Conservation (phyloP, 2,113 vertebrate species). For the Zosterops borbonicus region DNA sequence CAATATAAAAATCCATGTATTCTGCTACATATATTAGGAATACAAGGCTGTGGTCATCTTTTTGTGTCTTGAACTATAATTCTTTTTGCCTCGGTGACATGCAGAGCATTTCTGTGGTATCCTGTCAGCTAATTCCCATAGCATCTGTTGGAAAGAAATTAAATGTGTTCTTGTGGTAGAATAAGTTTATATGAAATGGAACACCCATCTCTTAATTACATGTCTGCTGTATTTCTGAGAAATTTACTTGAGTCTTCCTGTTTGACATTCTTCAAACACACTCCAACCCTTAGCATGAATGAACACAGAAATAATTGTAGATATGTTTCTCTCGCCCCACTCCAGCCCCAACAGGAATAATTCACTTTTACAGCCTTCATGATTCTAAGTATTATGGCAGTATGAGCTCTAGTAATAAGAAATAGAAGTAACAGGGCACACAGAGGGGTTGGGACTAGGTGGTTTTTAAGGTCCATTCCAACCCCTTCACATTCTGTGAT, state of each 20-base stretch:
- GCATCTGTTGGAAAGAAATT: neutral
- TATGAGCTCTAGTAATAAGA: neutral
- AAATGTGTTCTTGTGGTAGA: neutral
- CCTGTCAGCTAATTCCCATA: neutral
- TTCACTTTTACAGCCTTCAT: neutral
- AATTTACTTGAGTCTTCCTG: neutral
- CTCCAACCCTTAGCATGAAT: neutral
- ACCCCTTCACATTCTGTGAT: neutral
- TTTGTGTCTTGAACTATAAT: neutral
- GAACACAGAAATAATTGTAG: neutral
- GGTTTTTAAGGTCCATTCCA: neutral
- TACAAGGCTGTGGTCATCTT: neutral
- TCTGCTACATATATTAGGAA: fast-evolving
- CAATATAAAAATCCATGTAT: neutral
- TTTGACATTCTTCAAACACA: neutral
- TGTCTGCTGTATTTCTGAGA: neutral
- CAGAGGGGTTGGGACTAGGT: fast-evolving
- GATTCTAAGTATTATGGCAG: neutral
- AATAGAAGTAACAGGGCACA: neutral
- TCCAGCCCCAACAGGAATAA: neutral
- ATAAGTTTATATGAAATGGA: neutral
- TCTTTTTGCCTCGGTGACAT: neutral
- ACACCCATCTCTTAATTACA: neutral
- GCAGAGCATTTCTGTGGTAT: neutral
- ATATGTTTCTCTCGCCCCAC: fast-evolving